A percentile compares a stretch with the other conserved stretches of the same genome.
These are phyloP conservation scores for Drosophila mettleri DNA, from an alignment of 2,888 invertebrate genomes.

Conservation along the genomic window DNA sequence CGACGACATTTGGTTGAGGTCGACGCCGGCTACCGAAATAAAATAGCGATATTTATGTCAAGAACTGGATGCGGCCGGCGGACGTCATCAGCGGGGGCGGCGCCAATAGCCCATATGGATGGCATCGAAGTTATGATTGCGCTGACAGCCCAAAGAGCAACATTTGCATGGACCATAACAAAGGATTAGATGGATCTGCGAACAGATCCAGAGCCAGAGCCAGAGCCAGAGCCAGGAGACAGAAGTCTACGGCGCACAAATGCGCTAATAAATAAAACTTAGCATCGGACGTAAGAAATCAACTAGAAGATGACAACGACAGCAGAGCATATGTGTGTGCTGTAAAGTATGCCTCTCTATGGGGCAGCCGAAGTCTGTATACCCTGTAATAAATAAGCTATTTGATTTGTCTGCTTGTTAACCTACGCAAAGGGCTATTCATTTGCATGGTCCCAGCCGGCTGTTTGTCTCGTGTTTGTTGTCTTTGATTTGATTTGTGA, in stretches of 20 bases:
- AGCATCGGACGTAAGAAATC: constrained; percentile 79
- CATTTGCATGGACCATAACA: constrained; percentile 61
- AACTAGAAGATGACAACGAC: constrained; percentile 28
- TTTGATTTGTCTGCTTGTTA: constrained; percentile 14
- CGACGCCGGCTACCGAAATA: constrained; percentile 75
- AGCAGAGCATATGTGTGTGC: constrained; percentile 29
- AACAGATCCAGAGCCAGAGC: too few species aligned
- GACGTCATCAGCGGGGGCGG: constrained; percentile 46
- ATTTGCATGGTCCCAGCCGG: constrained; percentile 4
- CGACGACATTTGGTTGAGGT: constrained; percentile 68
- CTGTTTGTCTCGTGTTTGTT: neutral
- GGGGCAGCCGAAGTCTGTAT: constrained; percentile 9
- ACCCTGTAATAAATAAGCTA: constrained; percentile 24
- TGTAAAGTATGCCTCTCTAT: constrained; percentile 5
- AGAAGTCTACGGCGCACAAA: constrained; percentile 27
- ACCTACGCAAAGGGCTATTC: neutral
- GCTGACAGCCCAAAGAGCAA: constrained; percentile 41
- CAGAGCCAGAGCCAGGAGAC: neutral
- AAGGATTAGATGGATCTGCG: constrained; percentile 54
- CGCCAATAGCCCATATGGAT: constrained; percentile 16
- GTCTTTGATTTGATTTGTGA: constrained; percentile 12
- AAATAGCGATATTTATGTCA: constrained; percentile 74
- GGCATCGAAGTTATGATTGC: constrained; percentile 52
- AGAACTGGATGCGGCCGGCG: constrained; percentile 2
- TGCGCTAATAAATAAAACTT: constrained; percentile 68